Conservation (phyloP, 1,140 invertebrate species). For the Phenacoccus solenopsis region DNA sequence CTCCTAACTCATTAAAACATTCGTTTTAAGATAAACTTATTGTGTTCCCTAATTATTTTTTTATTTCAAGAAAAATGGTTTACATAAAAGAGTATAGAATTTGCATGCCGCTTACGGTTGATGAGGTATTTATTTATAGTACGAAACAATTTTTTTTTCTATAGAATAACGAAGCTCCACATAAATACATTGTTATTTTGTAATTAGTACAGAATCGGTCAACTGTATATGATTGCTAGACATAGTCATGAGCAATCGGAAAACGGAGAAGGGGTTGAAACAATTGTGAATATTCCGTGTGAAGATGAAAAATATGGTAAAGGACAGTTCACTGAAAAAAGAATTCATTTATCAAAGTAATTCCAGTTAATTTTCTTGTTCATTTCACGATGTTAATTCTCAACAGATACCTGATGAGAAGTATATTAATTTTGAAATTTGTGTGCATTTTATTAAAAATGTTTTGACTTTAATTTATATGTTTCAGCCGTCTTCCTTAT, state of each 20-base stretch:
- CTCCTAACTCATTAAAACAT: too few species aligned
- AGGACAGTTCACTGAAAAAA: constrained; percentile 83
- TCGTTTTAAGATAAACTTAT: too few species aligned
- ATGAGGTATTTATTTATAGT: constrained; percentile 51
- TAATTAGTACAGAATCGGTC: constrained; percentile 75
- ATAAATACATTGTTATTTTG: not conserved
- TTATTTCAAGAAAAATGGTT: constrained; percentile 50
- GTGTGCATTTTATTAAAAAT: not conserved
- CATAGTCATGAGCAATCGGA: constrained; percentile 84
- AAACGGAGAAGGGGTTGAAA: constrained; percentile 83
- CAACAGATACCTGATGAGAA: too few species aligned
- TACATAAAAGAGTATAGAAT: constrained; percentile 80
- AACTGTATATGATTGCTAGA: constrained; percentile 88
- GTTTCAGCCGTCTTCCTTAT: constrained; percentile 63
- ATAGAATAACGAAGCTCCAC: not conserved
- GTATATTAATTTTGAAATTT: too few species aligned
- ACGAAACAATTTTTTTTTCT: not conserved
- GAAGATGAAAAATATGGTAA: constrained; percentile 64
- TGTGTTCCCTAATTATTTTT: too few species aligned
- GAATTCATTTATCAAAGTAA: constrained; percentile 78
- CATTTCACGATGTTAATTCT: not conserved
- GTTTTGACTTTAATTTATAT: not conserved
- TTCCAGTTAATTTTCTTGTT: constrained; percentile 10
- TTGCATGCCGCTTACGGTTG: constrained; percentile 79
- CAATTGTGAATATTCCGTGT: constrained; percentile 67